Percentiles rank a stretch among this genome's conserved stretches.
These are phyloP conservation scores for Bagarius yarrelli DNA, from an alignment of 2,113 vertebrate species.

Conservation along the genomic window DNA sequence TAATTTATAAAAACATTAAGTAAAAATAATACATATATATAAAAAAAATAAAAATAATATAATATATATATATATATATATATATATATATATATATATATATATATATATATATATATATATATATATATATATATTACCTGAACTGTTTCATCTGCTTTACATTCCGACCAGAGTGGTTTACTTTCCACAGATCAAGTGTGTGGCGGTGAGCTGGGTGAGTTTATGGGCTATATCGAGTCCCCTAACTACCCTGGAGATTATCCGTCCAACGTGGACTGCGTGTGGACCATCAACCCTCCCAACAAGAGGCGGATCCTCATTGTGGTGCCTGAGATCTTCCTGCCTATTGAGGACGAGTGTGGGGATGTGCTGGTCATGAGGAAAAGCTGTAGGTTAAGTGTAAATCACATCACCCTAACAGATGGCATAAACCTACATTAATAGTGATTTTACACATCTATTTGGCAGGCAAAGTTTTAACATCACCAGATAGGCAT, in stretches of 20 bases:
- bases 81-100: too few species aligned
- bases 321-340: constrained; percentile 97
- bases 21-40: too few species aligned
- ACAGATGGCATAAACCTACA: not conserved
- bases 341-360: constrained; percentile 93
- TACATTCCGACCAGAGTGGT: too few species aligned
- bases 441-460: not conserved
- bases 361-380: constrained; percentile 97
- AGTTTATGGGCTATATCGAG: constrained; percentile 94
- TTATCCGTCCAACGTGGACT: constrained; percentile 93
- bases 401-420: not conserved
- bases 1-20: too few species aligned
- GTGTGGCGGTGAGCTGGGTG: constrained; percentile 92
- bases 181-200: constrained; percentile 78
- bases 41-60: too few species aligned
- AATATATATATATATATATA: too few species aligned
- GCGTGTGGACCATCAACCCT: constrained; percentile 94
- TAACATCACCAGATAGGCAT: not conserved
- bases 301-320: constrained; percentile 93
- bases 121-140: too few species aligned
- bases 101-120: too few species aligned
- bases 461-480: not conserved
- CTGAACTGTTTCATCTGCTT: not conserved
- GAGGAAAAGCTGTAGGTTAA: constrained; percentile 89
- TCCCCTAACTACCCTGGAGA: constrained; percentile 97